Base-by-base conservation (phyloP, 2,888 invertebrate genomes). In the Aleiodes leptofemur region DNA sequence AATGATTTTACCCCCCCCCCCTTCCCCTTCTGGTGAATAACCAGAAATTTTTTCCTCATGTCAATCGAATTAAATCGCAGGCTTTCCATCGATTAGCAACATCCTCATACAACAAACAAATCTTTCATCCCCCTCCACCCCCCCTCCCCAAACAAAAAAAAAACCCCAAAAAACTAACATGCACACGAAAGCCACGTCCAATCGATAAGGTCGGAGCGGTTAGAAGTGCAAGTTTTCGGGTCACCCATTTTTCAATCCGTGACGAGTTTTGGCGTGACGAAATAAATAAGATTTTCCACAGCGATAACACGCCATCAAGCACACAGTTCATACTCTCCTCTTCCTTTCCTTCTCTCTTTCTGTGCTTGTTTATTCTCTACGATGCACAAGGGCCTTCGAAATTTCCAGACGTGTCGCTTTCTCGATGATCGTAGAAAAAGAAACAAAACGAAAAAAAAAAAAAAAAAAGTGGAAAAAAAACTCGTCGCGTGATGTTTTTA, bases 241-340 rank as follows among this genome's bases (percentile, higher is more conserved):
- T 77, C 77, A 74, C 53, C 53, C 55, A 73, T 57, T 57, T 76
- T 74, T 78, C 74, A 74, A 53, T 73, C 72, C 64, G 74, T 74
- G 55, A 57, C 66, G 76, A 69, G 74, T 74, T 80, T 83, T 79
- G 76, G 79, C 82, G 77, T 79, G 78, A 73, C 74, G 70, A 61
- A 81, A 79, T 74, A 79, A 66, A 74, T 73, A 78, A 75, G 48
- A 78, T 70, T 74, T 50, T 59, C 2, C 34, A 34, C n/a, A 5
- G 34, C 59, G 59, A 59, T 59, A 59, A 59, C 59, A 69, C 73
- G 31, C 57, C 55, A 64, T 53, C 50, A 61, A 13, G 66, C 64
- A 72, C 56, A 75, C 64, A 23, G 23, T 23, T 23, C 23, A 23
- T 23, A 23, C 23, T 23, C 23, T 23, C 23, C 2, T 23, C 23